Evolutionary conservation across 2,888 invertebrate genomes (phyloP), one percentile per base, ranked within the genome.

Genomic region (Litoditis marina): DNA sequence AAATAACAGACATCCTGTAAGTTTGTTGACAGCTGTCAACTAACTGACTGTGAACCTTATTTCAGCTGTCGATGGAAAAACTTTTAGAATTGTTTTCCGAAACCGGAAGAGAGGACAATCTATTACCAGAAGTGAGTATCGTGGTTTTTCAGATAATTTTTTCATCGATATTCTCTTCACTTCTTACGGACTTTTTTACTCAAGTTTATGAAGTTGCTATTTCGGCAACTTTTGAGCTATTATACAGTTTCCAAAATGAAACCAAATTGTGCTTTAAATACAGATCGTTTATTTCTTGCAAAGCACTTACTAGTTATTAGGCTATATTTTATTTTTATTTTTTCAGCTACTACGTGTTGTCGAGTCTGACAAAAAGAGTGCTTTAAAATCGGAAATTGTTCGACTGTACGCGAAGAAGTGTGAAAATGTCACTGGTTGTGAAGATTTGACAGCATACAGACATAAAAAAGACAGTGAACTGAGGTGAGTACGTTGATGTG

Each of bases 111-210:
- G 69, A 63, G 19, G 67, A 72, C 27, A 66, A 69, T 57, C 59
- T 72, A 56, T 50, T 72, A 36, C 63, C 67, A 22, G 68, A 72
- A 65, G 72, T 65, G 13, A 30, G 42, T 30, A 27, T n/a, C 44
- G 3, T 13, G 25, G 19, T 6, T 13, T 4, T 44, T 3, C 3
- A 25, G 3, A 19, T 19, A 47, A 47, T 19, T 47, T 13, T 13
- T 13, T 47, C n/a, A n/a, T n/a, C n/a, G n/a, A n/a, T n/a, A n/a
- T n/a, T n/a, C n/a, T n/a, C n/a, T n/a, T n/a, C n/a, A n/a, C n/a
- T n/a, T n/a, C n/a, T n/a, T n/a, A n/a, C n/a, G n/a, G n/a, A n/a
- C n/a, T n/a, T n/a, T n/a, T n/a, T n/a, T n/a, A n/a, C n/a, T n/a
- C n/a, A n/a, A n/a, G n/a, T n/a, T n/a, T n/a, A n/a, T n/a, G n/a